Evolutionary conservation across 1,140 invertebrate genomes (phyloP).

Genomic region (Drosophila mojavensis): DNA sequence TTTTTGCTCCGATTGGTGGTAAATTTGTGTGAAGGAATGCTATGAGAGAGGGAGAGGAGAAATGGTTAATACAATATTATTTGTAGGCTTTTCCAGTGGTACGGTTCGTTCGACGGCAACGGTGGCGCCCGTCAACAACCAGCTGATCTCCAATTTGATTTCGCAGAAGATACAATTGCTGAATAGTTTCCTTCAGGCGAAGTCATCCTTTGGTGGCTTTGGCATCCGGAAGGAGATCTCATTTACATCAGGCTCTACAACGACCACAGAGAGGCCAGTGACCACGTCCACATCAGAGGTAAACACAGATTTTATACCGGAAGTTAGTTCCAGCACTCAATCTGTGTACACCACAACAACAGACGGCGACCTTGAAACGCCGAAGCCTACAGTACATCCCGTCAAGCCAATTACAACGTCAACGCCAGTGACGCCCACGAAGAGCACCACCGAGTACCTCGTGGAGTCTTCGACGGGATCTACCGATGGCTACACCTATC

Average conservation of each 20-base stretch:
- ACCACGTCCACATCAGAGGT: slow-evolving; percentile 64
- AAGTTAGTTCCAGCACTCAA: slow-evolving; percentile 67
- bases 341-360: slow-evolving; percentile 68
- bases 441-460: slow-evolving; percentile 20
- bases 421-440: slow-evolving; percentile 33
- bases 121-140: slow-evolving; percentile 41
- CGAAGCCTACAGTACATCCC: slow-evolving; percentile 68
- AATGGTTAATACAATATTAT: neutral
- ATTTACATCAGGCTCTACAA: slow-evolving; percentile 31
- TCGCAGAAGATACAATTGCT: slow-evolving; percentile 52
- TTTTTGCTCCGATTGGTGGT: slow-evolving; percentile 58
- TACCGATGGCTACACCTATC: slow-evolving; percentile 43
- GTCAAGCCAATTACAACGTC: slow-evolving; percentile 43
- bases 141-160: slow-evolving; percentile 58
- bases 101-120: slow-evolving; percentile 25
- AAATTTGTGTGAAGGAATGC: slow-evolving; percentile 10
- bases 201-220: slow-evolving; percentile 50
- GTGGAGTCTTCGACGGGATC: slow-evolving; percentile 20
- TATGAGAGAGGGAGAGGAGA: neutral
- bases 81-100: slow-evolving; percentile 36
- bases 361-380: slow-evolving; percentile 58
- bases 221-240: slow-evolving; percentile 48
- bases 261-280: slow-evolving; percentile 53
- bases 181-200: slow-evolving; percentile 53
- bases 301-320: slow-evolving; percentile 71